Conservation (phyloP, 2,797 vertebrate genomes). For the Takifugu rubripes region DNA sequence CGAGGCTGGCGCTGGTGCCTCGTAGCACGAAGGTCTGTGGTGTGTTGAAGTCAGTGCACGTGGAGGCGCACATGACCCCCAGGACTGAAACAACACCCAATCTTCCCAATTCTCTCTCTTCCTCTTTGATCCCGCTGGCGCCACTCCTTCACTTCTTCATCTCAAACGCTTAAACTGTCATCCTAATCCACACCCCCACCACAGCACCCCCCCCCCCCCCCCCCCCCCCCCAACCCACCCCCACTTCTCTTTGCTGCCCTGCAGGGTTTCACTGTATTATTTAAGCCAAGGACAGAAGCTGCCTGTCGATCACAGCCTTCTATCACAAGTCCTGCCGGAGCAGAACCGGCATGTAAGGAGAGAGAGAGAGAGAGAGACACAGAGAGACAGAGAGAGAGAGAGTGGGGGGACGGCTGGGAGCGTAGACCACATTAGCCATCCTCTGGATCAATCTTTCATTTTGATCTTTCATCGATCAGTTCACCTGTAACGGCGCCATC, state of each 20-base stretch:
- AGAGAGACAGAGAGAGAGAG: background rate
- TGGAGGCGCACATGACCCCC: background rate
- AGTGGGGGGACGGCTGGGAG: no score
- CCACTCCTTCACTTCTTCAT: constrained; percentile 25
- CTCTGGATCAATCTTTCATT: background rate
- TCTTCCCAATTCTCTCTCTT: constrained; percentile 44
- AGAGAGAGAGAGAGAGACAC: background rate
- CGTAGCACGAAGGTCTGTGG: no score
- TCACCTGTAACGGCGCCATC: constrained; percentile 8
- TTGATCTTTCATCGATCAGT: constrained; percentile 16
- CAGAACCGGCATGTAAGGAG: constrained; percentile 4
- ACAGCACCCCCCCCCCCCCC: background rate
- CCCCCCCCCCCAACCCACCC: background rate
- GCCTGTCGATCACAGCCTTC: constrained; percentile 66
- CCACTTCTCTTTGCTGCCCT: background rate
- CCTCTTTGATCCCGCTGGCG: constrained; percentile 51
- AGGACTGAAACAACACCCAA: constrained; percentile 48
- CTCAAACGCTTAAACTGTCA: constrained; percentile 48
- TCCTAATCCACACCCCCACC: constrained; percentile 4
- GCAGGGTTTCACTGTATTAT: constrained; percentile 18
- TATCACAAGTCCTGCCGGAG: constrained; percentile 40
- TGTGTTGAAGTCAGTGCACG: no score
- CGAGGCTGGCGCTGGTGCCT: no score
- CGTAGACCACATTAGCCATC: constrained; percentile 7
- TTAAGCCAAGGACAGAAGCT: constrained; percentile 70